Evolutionary conservation across 2,888 invertebrate genomes (phyloP).

Genomic region (Eilema depressum): DNA sequence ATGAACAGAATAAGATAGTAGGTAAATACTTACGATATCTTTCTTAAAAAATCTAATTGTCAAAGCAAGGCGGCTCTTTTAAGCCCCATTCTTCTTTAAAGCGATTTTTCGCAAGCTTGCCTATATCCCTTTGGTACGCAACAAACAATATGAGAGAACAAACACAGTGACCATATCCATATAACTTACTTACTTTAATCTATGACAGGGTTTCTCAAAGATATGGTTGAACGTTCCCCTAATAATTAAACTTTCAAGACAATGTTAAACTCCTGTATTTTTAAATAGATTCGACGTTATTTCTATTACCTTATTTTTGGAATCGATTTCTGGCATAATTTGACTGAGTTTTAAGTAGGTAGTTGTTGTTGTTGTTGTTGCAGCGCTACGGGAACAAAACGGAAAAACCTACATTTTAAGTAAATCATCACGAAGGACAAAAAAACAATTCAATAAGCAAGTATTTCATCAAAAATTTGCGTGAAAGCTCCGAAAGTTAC

Average conservation of each 20-base stretch:
- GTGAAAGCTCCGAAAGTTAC: too few relatives aligned
- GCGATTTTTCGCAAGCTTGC: constrained; percentile 45
- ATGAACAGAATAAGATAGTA: background rate
- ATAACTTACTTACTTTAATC: constrained; percentile 8
- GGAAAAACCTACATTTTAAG: too few relatives aligned
- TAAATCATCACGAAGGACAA: too few relatives aligned
- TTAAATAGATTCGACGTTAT: too few relatives aligned
- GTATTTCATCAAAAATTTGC: too few relatives aligned
- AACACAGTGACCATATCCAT: constrained; percentile 17
- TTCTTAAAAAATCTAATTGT: background rate
- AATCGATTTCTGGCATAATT: too few relatives aligned
- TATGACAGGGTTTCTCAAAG: background rate
- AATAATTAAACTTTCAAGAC: too few relatives aligned
- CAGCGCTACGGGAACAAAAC: too few relatives aligned
- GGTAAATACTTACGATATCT: background rate
- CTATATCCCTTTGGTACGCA: constrained; percentile 40
- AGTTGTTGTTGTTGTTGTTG: too few relatives aligned
- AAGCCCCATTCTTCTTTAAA: constrained; percentile 31
- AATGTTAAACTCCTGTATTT: background rate
- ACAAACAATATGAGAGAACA: constrained; percentile 39
- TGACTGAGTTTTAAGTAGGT: too few relatives aligned
- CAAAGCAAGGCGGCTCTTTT: constrained; percentile 12
- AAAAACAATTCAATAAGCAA: too few relatives aligned
- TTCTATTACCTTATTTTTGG: too few relatives aligned
- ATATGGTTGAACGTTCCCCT: background rate